Evolutionary conservation across 1,140 invertebrate species (phyloP), one percentile per base, ranked within the genome.

Genomic region (Nephotettix cincticeps): DNA sequence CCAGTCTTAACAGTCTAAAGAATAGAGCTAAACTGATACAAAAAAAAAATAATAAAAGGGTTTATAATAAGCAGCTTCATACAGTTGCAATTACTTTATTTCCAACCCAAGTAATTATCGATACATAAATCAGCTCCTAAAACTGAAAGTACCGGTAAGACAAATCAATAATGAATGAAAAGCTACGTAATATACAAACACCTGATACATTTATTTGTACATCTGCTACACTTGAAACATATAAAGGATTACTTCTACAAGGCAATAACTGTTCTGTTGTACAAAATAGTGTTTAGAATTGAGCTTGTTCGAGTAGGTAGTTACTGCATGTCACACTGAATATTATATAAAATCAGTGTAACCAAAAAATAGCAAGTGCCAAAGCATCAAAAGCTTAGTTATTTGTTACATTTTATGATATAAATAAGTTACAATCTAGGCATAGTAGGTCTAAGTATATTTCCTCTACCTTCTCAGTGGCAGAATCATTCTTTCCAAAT

Each of bases 281-380:
- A 51, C 21, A 51, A 51, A 51, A 51, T 51, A 51, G 47, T 36
- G 47, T 51, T 51, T 51, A 51, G 47, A 51, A 51, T 51, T 51
- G 47, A 51, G 47, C 47, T 51, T 51, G 19, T 36, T 21, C 47
- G 14, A 51, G 21, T 51, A 19, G 47, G 47, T 40, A 40, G 6
- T 51, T 51, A 17, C 47, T 51, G 47, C 21, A 51, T 4, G 47
- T 51, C 47, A 19, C 14, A 51, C 47, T 19, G 47, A 11, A 9
- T 51, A 51, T n/a, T 9, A 51, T 51, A 51, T 19, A 51, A 19
- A 51, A 21, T 21, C 47, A 51, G 14, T 51, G 47, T 51, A 51
- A 4, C 14, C 6, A 51, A 51, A 51, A 19, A 51, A 51, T 51
- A 51, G 47, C 47, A n/a, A 51, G 47, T 51, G 47, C 47, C 47